phyloP scores from a whole-genome alignment of 2,888 invertebrate species.

The Oligia latruncula region DNA sequence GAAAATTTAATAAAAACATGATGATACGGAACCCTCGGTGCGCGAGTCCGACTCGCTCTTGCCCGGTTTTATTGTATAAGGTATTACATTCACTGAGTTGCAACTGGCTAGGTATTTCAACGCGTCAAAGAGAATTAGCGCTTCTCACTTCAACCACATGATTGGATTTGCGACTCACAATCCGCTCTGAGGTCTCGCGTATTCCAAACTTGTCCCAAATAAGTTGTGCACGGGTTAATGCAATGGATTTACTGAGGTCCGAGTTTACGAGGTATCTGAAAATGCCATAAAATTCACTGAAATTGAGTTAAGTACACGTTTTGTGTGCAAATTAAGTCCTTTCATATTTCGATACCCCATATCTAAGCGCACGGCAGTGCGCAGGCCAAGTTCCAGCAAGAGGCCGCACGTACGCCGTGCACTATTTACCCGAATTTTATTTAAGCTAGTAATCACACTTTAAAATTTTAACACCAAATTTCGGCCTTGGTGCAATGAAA shows the following conservation, averaged over 20 bases:
- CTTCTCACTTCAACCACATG: slow-evolving; percentile 36
- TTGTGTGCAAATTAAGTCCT: neutral
- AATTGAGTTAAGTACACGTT: neutral
- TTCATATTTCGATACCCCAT: neutral
- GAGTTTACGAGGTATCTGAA: slow-evolving; percentile 5
- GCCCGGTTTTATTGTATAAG: neutral
- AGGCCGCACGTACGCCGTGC: too few relatives aligned
- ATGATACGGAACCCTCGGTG: too few relatives aligned
- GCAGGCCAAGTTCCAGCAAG: too few relatives aligned
- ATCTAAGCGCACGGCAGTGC: too few relatives aligned
- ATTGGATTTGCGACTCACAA: slow-evolving; percentile 52
- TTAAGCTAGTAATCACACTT: neutral
- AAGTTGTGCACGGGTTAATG: slow-evolving; percentile 45
- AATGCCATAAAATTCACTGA: slow-evolving; percentile 7
- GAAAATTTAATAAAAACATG: too few relatives aligned
- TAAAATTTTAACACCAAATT: neutral
- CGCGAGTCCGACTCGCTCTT: too few relatives aligned
- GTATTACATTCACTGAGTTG: slow-evolving; percentile 20
- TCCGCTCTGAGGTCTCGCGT: slow-evolving; percentile 25
- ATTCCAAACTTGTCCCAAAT: slow-evolving; percentile 40
- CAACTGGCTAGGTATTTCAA: slow-evolving; percentile 27
- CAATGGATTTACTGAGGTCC: slow-evolving; percentile 31
- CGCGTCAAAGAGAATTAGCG: slow-evolving; percentile 45
- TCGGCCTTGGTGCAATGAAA: too few relatives aligned
- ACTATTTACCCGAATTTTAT: too few relatives aligned